A percentile compares a stretch with the other conserved stretches of the same genome.
These are phyloP conservation scores for Diploptera punctata DNA, from an alignment of 2,888 invertebrate genomes.

Conservation along the genomic window DNA sequence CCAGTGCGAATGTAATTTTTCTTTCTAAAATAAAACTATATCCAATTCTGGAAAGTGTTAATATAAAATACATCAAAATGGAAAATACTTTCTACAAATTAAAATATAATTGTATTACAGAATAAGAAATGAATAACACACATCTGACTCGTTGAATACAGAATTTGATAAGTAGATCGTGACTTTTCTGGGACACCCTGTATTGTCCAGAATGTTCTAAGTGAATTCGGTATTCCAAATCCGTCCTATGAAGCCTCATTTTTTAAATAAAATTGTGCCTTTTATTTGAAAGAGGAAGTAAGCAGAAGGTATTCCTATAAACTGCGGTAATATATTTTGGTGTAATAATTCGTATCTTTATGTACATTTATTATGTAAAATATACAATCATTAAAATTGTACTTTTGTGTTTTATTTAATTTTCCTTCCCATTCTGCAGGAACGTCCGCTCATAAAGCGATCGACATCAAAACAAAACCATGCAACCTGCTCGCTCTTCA, in stretches of 20 bases:
- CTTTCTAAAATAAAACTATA: too few relatives aligned
- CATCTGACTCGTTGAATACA: too few relatives aligned
- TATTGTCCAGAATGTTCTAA: background rate
- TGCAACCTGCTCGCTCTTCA: too few relatives aligned
- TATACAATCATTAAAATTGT: constrained; percentile 14
- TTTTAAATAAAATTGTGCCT: constrained; percentile 12
- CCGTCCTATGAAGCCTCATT: constrained; percentile 18
- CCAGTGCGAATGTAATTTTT: too few relatives aligned
- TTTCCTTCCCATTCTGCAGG: background rate
- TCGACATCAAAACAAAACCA: too few relatives aligned
- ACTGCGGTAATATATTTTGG: constrained; percentile 22
- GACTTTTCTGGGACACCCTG: too few relatives aligned
- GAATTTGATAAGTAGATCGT: too few relatives aligned
- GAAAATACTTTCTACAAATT: background rate
- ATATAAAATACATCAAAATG: too few relatives aligned
- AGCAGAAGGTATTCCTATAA: constrained; percentile 2
- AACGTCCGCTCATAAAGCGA: background rate
- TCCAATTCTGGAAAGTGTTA: too few relatives aligned
- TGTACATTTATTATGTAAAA: constrained; percentile 32
- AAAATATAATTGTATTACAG: background rate
- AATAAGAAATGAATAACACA: background rate
- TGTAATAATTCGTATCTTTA: constrained; percentile 30
- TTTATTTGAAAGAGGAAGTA: background rate
- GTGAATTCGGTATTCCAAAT: background rate
- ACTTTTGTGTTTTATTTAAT: constrained; percentile 15